These are phyloP conservation scores for Macrophya alboannulata DNA, from an alignment of 2,888 invertebrate species.

Conservation along the genomic window DNA sequence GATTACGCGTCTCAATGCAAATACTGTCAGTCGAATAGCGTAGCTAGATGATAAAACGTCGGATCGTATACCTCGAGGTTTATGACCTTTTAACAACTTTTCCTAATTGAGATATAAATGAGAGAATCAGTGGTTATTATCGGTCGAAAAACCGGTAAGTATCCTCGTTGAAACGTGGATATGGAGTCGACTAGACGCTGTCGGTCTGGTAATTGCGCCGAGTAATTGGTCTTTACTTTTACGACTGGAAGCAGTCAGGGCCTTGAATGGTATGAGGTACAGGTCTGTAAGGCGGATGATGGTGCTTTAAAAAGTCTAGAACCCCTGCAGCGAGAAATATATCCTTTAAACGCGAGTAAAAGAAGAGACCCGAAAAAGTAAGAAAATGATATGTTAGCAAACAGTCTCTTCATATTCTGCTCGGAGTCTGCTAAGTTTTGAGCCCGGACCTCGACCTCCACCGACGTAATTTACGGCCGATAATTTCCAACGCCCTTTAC, in stretches of 20 bases:
- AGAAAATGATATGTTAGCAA: background rate
- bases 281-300: background rate
- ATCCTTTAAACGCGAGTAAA: background rate
- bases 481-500: background rate
- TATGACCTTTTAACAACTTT: conserved; percentile 33
- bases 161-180: conserved; percentile 10
- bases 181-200: conserved; percentile 10
- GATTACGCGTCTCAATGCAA: background rate
- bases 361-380: background rate
- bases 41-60: background rate
- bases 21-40: background rate
- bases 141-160: conserved; percentile 33
- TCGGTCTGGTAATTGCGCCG: conserved; percentile 40
- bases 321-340: background rate
- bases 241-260: conserved; percentile 39
- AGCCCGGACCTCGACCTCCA: background rate
- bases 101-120: conserved; percentile 37
- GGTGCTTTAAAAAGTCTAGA: conserved; percentile 12
- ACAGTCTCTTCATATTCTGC: background rate
- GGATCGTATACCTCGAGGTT: background rate
- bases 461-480: background rate
- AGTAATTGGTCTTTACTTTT: conserved; percentile 50
- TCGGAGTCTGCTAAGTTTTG: background rate
- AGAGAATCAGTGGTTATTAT: conserved; percentile 38
- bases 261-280: background rate